phyloP scores from a whole-genome alignment of 2,113 vertebrate genomes.

The Strix uralensis region DNA sequence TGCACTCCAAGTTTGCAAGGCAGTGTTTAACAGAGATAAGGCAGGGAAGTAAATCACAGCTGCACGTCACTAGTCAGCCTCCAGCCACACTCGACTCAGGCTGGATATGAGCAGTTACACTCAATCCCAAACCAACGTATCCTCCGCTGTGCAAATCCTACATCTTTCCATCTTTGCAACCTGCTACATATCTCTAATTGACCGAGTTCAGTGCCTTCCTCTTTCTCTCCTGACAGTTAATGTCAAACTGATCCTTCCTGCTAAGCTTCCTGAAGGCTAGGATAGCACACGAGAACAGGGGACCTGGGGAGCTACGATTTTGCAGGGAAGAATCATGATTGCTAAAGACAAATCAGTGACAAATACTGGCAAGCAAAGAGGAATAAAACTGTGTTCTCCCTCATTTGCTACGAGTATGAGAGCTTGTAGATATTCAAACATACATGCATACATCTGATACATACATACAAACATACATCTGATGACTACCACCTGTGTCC shows the following conservation, averaged over 20 bases:
- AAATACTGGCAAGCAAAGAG: background rate
- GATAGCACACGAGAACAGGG: background rate
- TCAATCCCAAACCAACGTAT: background rate
- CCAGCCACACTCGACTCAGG: background rate
- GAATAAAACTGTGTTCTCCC: background rate
- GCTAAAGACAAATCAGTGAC: background rate
- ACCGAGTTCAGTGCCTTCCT: background rate
- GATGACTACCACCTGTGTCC: rapidly evolving
- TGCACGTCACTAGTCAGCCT: rapidly evolving
- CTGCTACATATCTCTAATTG: background rate
- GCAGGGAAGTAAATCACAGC: background rate
- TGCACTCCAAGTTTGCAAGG: background rate
- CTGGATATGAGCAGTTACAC: background rate
- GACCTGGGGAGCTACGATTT: background rate
- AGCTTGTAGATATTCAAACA: background rate
- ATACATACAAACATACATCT: too few species aligned
- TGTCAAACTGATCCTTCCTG: background rate
- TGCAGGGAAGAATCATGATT: background rate
- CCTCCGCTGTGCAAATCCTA: background rate
- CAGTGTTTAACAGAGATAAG: background rate
- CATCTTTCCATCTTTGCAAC: background rate
- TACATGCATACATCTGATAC: background rate
- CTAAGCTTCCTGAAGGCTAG: background rate
- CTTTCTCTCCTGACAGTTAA: background rate
- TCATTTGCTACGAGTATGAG: background rate